Percentiles rank a stretch among this genome's conserved stretches.
phyloP scores from a whole-genome alignment of 2,797 vertebrate species.

The Neopelma chrysocephalum region DNA sequence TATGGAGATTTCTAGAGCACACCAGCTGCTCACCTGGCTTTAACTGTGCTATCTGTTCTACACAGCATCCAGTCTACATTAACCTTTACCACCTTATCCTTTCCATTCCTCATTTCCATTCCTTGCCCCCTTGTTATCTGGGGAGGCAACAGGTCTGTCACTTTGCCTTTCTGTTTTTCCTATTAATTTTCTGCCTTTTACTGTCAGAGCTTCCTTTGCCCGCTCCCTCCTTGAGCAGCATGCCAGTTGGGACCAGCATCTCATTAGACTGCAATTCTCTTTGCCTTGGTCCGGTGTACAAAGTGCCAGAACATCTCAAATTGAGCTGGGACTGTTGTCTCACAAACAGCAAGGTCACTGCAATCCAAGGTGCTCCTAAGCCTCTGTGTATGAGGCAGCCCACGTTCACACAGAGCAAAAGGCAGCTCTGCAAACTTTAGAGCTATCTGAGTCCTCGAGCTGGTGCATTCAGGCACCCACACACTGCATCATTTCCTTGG shows the following conservation, averaged over 20 bases:
- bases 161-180: slow-evolving; percentile 16
- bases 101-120: slow-evolving; percentile 43
- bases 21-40: slow-evolving; percentile 7
- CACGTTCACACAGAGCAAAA: not conserved
- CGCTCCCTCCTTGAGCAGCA: slow-evolving; percentile 12
- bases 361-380: not conserved
- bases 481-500: not conserved
- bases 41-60: not conserved
- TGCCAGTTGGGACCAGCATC: not conserved
- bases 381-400: fast-evolving
- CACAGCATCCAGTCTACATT: not conserved
- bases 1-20: not conserved
- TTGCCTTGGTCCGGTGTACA: not conserved
- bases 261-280: slow-evolving; percentile 32
- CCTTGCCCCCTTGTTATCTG: not conserved
- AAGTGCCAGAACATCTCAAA: slow-evolving; percentile 34
- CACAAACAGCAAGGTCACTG: slow-evolving; percentile 7
- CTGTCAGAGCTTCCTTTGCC: slow-evolving; percentile 36
- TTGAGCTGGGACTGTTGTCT: slow-evolving; percentile 21
- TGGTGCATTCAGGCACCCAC: not conserved
- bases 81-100: not conserved
- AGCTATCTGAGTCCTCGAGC: not conserved
- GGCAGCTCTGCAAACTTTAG: not conserved
- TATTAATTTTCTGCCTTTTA: slow-evolving; percentile 35
- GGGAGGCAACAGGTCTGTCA: not conserved